These are phyloP conservation scores for Patella ulyssiponensis DNA, from an alignment of 2,888 invertebrate species.

Conservation along the genomic window DNA sequence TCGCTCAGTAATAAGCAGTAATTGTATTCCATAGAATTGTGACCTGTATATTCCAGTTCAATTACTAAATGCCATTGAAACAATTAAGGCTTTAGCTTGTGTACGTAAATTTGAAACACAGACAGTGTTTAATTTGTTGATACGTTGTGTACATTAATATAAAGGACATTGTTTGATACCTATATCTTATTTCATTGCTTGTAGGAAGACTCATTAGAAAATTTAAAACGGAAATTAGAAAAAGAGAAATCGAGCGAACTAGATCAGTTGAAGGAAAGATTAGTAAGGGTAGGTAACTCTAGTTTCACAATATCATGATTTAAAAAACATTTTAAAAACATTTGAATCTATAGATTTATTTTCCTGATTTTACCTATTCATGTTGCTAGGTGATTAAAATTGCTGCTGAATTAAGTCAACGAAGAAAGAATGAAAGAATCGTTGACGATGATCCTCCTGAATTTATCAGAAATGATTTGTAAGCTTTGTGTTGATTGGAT, in stretches of 20 bases:
- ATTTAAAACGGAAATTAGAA: constrained; percentile 55
- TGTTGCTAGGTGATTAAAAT: constrained; percentile 2
- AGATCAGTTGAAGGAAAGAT: constrained; percentile 62
- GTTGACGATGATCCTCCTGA: neutral
- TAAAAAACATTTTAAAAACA: neutral
- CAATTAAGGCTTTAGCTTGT: no score
- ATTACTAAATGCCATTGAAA: no score
- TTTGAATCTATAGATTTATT: neutral
- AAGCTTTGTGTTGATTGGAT: neutral
- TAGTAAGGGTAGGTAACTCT: constrained; percentile 58
- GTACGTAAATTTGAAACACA: neutral
- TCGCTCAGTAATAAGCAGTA: no score
- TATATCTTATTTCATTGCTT: constrained; percentile 10
- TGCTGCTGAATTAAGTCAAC: constrained; percentile 1
- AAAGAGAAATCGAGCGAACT: constrained; percentile 63
- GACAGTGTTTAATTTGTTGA: neutral
- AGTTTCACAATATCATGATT: neutral
- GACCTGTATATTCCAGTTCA: no score
- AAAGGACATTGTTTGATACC: no score
- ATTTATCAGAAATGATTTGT: constrained; percentile 12
- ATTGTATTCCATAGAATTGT: no score
- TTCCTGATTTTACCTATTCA: neutral
- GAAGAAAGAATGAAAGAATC: constrained; percentile 3
- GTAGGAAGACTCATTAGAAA: constrained; percentile 61
- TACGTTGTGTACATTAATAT: neutral